Evolutionary conservation across 2,113 vertebrate species (phyloP), one percentile per base, ranked within the genome.

Genomic region (Hemiprocne comata): DNA sequence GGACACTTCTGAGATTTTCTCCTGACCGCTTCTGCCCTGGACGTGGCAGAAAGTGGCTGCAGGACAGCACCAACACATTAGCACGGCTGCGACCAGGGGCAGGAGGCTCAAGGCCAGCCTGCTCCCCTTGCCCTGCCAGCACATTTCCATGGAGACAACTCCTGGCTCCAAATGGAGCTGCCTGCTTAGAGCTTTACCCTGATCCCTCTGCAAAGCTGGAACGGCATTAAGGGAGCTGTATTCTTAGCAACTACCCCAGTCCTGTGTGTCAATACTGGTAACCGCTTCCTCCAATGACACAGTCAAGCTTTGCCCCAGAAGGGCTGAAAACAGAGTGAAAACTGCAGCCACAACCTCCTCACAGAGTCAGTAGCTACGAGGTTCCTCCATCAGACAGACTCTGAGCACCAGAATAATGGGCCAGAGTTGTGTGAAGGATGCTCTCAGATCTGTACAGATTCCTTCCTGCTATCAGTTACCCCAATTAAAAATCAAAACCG

Each of bases 401-500:
- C 62, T 3, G 51, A 90, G 84, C 75, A 7, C 26, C 0, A 38
- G 55, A 42, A 88, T 67, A 86, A 92, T 14, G 60, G 93, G 79
- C 51, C 55, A 2, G 84, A 25, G 53, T 19, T 17, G 69, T 7
- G 78, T 38, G 34, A 71, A 64, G 53, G 89, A 81, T 6, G 36
- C 85, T 36, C 74, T 90, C 90, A 93, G 94, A 93, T 85, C 82
- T 21, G 51, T 4, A 26, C 26, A 13, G 34, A 70, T 60, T 53
- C 89, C 82, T 95, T 94, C 67, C 82, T 62, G 75, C 94, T 64
- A 69, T 53, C 79, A 15, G 21, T 71, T 83, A 57, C 87, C 87
- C 92, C 90, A 90, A 95, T 96, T 95, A 96, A 95, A 90, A 93
- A 94, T 83, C 91, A 95, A 96, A 94, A 10, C 74, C n/a, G 0